phyloP scores from a whole-genome alignment of 2,888 invertebrate genomes.

The Agonopterix subpropinquella region DNA sequence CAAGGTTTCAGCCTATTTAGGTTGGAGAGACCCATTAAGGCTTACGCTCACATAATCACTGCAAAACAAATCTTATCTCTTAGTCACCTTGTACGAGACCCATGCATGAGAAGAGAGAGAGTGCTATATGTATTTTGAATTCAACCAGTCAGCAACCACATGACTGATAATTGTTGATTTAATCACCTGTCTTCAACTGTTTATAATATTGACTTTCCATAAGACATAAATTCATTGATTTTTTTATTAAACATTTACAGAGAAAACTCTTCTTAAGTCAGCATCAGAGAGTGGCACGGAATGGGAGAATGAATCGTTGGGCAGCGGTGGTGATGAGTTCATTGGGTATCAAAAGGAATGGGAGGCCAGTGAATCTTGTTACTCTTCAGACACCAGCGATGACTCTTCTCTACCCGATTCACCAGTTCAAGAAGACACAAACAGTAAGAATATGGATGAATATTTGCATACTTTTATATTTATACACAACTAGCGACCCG shows the following conservation, averaged over 20 bases:
- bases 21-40: no score
- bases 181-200: no score
- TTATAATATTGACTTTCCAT: not conserved
- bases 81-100: no score
- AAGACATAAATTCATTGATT: not conserved
- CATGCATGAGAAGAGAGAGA: no score
- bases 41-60: no score
- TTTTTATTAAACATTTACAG: slow-evolving; percentile 23
- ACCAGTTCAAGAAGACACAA: slow-evolving; percentile 86
- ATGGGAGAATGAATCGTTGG: slow-evolving; percentile 67
- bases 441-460: slow-evolving; percentile 68
- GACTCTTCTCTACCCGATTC: slow-evolving; percentile 75
- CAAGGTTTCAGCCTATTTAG: no score
- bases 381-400: slow-evolving; percentile 78
- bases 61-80: no score
- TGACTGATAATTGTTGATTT: not conserved
- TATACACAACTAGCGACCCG: no score
- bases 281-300: slow-evolving; percentile 61
- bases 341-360: slow-evolving; percentile 60
- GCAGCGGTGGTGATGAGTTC: slow-evolving; percentile 59
- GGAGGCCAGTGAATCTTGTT: slow-evolving; percentile 69
- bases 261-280: slow-evolving; percentile 45
- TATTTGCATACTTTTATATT: no score
- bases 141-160: not conserved
- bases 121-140: not conserved